These are phyloP conservation scores for Motacilla alba DNA, from an alignment of 2,113 vertebrate genomes.

Conservation along the genomic window DNA sequence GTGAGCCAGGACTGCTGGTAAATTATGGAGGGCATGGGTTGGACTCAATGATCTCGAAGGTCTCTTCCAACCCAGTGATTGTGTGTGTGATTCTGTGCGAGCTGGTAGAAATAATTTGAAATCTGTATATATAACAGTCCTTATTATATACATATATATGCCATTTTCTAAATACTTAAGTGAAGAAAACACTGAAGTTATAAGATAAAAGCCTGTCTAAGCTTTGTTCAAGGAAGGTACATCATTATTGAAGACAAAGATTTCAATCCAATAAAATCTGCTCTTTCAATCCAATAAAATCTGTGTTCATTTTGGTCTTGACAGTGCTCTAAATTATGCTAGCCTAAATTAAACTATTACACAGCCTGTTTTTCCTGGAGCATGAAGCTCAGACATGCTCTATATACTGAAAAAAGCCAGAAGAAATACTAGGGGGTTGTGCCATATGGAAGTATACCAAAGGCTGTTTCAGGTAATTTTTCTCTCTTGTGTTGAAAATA, in stretches of 20 bases:
- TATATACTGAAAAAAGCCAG: constrained; percentile 25
- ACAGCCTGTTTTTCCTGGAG: not conserved
- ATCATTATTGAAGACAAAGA: not conserved
- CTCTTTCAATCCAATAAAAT: not conserved
- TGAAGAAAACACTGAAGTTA: not conserved
- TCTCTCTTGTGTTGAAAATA: not conserved
- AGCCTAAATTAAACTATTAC: not conserved
- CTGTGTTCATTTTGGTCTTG: not conserved
- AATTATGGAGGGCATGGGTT: not conserved
- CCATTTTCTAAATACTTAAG: not conserved
- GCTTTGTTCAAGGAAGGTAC: not conserved
- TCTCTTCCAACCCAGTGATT: not conserved
- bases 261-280: not conserved
- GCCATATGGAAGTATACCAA: not conserved
- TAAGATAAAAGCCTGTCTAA: not conserved
- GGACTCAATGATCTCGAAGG: not conserved
- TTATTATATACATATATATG: not conserved
- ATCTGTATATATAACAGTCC: not conserved
- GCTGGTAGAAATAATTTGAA: not conserved
- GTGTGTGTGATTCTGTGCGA: not conserved
- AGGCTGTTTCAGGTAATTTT: constrained; percentile 12
- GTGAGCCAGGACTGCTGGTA: too few species aligned
- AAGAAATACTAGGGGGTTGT: not conserved
- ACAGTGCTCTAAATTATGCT: not conserved
- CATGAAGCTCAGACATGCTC: constrained; percentile 38